Percentiles rank a stretch among this genome's conserved stretches.
Evolutionary conservation across 1,140 invertebrate genomes (phyloP).

Genomic region (Bombus confusus): DNA sequence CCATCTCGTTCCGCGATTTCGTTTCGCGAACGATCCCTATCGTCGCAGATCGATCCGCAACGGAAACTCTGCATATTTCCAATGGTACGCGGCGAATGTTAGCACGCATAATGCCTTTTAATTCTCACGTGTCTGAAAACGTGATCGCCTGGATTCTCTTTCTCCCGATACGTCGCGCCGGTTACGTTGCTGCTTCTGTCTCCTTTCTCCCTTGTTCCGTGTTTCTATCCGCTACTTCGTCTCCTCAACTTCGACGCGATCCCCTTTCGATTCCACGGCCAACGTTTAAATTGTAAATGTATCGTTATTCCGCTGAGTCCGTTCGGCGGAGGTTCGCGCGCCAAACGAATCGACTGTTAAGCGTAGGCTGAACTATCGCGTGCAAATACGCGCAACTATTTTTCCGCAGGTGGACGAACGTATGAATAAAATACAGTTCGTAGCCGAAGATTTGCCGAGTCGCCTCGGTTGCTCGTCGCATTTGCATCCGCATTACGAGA

Average conservation of each 20-base stretch:
- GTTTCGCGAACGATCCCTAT: too few relatives aligned
- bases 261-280: not conserved
- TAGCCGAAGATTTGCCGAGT: constrained; percentile 66
- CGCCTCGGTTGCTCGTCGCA: constrained; percentile 61
- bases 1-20: too few relatives aligned
- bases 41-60: not conserved
- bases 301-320: constrained; percentile 2
- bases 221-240: not conserved
- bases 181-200: too few relatives aligned
- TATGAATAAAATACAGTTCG: constrained; percentile 74
- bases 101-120: constrained; percentile 33
- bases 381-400: not conserved
- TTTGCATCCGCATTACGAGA: constrained; percentile 74
- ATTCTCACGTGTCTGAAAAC: constrained; percentile 68
- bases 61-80: not conserved
- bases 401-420: constrained; percentile 48
- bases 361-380: not conserved
- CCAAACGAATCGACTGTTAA: not conserved
- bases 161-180: not conserved
- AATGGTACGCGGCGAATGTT: constrained; percentile 8
- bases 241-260: not conserved
- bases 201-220: not conserved
- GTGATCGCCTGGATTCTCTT: constrained; percentile 45
- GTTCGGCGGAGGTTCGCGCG: not conserved
- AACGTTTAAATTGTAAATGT: constrained; percentile 54